Evolutionary conservation across 1,140 invertebrate genomes (phyloP).

Genomic region (Lasaia peninsularis): DNA sequence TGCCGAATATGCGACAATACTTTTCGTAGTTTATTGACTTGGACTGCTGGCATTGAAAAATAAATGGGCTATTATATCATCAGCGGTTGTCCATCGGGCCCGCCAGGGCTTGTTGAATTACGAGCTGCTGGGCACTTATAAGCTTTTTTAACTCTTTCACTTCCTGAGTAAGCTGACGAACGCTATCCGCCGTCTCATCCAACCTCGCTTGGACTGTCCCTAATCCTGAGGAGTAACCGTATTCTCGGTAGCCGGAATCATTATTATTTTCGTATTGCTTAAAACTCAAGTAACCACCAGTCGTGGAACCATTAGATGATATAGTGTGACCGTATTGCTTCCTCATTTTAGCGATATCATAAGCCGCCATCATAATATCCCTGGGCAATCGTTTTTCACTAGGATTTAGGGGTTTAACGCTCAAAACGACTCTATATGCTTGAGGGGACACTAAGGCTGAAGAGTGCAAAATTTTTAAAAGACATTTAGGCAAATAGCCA

Average conservation of each 20-base stretch:
- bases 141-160: constrained; percentile 81
- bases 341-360: constrained; percentile 84
- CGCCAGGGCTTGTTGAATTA: constrained; percentile 67
- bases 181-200: constrained; percentile 80
- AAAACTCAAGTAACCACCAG: constrained; percentile 78
- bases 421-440: constrained; percentile 86
- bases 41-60: constrained; percentile 67
- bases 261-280: constrained; percentile 81
- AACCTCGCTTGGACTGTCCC: constrained; percentile 79
- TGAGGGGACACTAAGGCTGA: constrained; percentile 86
- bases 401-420: constrained; percentile 88
- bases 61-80: constrained; percentile 70
- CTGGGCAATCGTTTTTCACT: constrained; percentile 86
- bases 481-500: constrained; percentile 82
- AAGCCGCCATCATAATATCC: constrained; percentile 85
- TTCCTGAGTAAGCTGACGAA: constrained; percentile 79
- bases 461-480: constrained; percentile 84
- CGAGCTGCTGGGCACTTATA: constrained; percentile 72
- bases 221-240: constrained; percentile 75
- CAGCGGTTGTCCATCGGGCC: constrained; percentile 60
- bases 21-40: constrained; percentile 68
- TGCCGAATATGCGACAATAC: constrained; percentile 49
- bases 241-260: constrained; percentile 73
- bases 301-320: constrained; percentile 79
- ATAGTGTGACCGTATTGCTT: constrained; percentile 83